Conservation (phyloP, 2,797 vertebrate species). For the Adelosebastes latens region DNA sequence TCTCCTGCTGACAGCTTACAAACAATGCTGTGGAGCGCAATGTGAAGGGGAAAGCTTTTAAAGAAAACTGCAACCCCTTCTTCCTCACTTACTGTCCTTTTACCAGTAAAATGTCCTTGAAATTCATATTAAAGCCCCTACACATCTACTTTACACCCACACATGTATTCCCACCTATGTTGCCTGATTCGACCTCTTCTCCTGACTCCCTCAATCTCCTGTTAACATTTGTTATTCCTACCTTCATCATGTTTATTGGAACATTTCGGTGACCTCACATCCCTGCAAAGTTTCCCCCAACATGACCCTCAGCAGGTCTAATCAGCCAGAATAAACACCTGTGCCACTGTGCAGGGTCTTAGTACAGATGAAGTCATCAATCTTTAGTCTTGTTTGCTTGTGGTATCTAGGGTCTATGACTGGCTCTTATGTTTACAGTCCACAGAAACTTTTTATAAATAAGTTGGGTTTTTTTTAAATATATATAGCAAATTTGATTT, state of each 20-base stretch:
- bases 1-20: neutral
- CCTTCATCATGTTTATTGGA: neutral
- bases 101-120: neutral
- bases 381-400: neutral
- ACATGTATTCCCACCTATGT: neutral
- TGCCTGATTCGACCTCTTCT: neutral
- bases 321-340: neutral
- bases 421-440: neutral
- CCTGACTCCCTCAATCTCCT: neutral
- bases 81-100: neutral
- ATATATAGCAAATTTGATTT: neutral
- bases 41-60: neutral
- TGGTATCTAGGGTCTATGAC: neutral
- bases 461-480: rapidly evolving
- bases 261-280: neutral
- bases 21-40: neutral
- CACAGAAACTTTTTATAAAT: neutral
- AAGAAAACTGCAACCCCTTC: neutral
- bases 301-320: neutral
- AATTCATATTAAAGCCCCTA: neutral
- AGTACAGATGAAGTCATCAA: neutral
- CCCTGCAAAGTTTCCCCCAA: neutral
- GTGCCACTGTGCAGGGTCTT: no score
- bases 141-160: neutral
- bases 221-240: neutral